Evolutionary conservation across 2,888 invertebrate species (phyloP).

Genomic region (Cantharis rufa): DNA sequence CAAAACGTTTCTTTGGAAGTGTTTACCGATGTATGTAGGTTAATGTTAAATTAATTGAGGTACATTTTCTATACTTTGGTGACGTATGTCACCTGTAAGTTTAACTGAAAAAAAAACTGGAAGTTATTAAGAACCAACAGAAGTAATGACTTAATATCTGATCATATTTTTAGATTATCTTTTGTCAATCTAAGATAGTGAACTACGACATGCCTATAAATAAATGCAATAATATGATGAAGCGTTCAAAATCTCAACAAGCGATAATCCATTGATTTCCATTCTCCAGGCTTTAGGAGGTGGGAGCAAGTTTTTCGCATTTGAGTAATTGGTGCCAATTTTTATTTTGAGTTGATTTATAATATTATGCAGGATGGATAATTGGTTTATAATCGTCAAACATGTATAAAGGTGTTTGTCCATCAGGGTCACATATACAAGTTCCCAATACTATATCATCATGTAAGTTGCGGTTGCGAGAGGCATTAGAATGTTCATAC

Average conservation of each 20-base stretch:
- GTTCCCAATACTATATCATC: conserved; percentile 9
- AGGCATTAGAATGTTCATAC: conserved; percentile 26
- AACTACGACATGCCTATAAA: background rate
- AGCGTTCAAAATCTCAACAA: background rate
- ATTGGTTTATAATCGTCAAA: conserved; percentile 2
- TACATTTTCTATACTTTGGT: background rate
- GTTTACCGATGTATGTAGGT: background rate
- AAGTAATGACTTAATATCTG: background rate
- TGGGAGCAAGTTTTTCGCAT: background rate
- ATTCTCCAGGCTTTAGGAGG: background rate
- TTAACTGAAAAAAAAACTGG: background rate
- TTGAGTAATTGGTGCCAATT: background rate
- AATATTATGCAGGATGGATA: background rate
- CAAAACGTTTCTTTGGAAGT: background rate
- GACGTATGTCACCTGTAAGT: background rate
- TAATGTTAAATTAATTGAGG: background rate
- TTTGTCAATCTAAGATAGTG: background rate
- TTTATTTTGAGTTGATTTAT: background rate
- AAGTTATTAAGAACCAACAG: background rate
- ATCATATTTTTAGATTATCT: background rate
- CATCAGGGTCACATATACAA: conserved; percentile 13
- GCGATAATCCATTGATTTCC: background rate
- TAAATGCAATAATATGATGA: background rate
- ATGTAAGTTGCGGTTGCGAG: conserved; percentile 10
- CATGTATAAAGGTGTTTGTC: background rate